phyloP scores from a whole-genome alignment of 2,888 invertebrate species.

The Cerastoderma edule region DNA sequence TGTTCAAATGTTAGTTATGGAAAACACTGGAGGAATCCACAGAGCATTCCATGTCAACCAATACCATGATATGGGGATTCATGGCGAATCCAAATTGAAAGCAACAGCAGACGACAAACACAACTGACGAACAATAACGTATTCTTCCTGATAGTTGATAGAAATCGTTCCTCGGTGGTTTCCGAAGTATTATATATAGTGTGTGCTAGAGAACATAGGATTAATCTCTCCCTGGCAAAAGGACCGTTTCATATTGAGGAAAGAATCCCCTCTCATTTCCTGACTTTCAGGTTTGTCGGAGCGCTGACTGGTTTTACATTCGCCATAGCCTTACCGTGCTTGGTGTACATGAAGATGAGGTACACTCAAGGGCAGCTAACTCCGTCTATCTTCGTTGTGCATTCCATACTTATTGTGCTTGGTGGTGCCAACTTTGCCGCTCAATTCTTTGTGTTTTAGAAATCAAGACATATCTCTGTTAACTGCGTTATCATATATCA shows the following conservation, averaged over 20 bases:
- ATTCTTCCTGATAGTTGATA: too few relatives aligned
- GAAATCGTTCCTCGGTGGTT: background rate
- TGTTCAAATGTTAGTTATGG: too few relatives aligned
- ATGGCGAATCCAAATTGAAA: too few relatives aligned
- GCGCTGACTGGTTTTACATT: constrained; percentile 94
- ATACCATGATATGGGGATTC: too few relatives aligned
- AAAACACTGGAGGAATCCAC: too few relatives aligned
- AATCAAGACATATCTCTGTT: constrained; percentile 17
- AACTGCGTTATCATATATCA: too few relatives aligned
- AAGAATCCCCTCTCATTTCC: background rate
- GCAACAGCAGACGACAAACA: too few relatives aligned
- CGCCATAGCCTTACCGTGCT: constrained; percentile 92
- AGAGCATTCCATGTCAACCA: too few relatives aligned
- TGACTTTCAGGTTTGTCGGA: constrained; percentile 91
- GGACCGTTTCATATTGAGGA: background rate
- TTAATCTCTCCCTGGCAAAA: too few relatives aligned
- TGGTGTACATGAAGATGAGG: constrained; percentile 90
- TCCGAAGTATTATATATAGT: background rate
- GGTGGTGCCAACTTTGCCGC: constrained; percentile 91
- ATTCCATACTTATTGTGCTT: constrained; percentile 88
- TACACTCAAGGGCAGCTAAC: constrained; percentile 87
- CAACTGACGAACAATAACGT: too few relatives aligned
- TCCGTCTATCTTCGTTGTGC: constrained; percentile 86
- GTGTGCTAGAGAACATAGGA: too few relatives aligned
- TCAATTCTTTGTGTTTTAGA: constrained; percentile 87